Conservation (phyloP, 2,888 invertebrate genomes). For the Craniophora ligustri region DNA sequence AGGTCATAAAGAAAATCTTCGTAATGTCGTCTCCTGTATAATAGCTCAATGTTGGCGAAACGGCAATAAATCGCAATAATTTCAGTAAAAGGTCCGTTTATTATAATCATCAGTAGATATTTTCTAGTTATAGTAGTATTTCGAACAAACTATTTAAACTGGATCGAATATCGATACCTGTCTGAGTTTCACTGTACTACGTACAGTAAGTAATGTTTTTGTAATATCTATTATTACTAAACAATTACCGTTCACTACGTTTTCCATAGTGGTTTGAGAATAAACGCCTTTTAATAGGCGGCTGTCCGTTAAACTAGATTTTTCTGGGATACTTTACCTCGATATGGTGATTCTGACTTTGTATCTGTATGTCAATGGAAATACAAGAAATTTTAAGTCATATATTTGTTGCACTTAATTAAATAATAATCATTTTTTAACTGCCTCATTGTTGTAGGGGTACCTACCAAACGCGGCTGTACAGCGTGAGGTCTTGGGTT, state of each 20-base stretch:
- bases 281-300: conserved; percentile 18
- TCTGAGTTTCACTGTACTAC: conserved; percentile 45
- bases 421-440: too few relatives aligned
- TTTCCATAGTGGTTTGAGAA: conserved; percentile 12
- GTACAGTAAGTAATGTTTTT: conserved; percentile 47
- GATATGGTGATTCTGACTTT: background rate
- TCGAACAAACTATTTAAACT: conserved; percentile 33
- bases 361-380: conserved; percentile 17
- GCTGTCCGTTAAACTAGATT: conserved; percentile 19
- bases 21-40: background rate
- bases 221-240: conserved; percentile 41
- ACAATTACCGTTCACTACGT: conserved; percentile 43
- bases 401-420: too few relatives aligned
- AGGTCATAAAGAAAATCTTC: background rate
- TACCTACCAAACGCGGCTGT: too few relatives aligned
- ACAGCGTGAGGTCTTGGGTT: too few relatives aligned
- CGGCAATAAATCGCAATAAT: conserved; percentile 56
- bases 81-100: conserved; percentile 53
- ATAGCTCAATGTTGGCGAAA: conserved; percentile 31
- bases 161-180: conserved; percentile 47
- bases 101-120: conserved; percentile 53
- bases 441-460: too few relatives aligned
- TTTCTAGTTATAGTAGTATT: conserved; percentile 40
- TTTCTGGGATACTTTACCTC: conserved; percentile 14
- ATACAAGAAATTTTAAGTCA: too few relatives aligned